phyloP scores from a whole-genome alignment of 2,888 invertebrate species.

The Liopterus haemorrhoidalis region DNA sequence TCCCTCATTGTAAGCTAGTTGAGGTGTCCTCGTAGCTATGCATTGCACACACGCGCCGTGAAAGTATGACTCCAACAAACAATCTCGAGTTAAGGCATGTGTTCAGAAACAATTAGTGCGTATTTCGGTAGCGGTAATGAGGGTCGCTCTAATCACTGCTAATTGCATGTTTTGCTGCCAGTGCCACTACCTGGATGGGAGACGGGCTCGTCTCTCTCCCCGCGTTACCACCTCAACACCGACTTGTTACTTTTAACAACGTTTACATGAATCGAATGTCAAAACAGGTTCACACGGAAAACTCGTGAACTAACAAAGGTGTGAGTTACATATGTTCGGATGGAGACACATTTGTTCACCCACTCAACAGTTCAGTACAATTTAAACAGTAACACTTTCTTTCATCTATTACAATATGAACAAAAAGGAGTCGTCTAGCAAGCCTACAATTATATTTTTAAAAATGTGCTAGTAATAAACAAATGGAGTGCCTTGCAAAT shows the following conservation, averaged over 20 bases:
- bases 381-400: no score
- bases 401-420: no score
- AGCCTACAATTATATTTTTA: background rate
- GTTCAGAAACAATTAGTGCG: conserved; percentile 39
- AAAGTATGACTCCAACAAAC: conserved; percentile 6
- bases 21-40: background rate
- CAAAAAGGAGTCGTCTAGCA: no score
- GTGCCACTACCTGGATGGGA: conserved; percentile 16
- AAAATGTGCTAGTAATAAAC: no score
- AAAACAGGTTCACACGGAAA: no score
- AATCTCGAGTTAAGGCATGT: conserved; percentile 5
- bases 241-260: conserved; percentile 44
- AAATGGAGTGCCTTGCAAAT: no score
- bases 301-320: no score
- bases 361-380: no score
- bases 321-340: no score
- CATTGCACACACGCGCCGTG: background rate
- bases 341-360: no score
- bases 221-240: conserved; percentile 34
- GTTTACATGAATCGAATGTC: conserved; percentile 2
- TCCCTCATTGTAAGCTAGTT: conserved; percentile 1
- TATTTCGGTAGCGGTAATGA: conserved; percentile 47
- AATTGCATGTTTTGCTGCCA: conserved; percentile 41
- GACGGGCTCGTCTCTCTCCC: conserved; percentile 10
- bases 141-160: conserved; percentile 44